Conservation (phyloP, 2,797 vertebrate species). For the Gymnoscopelus microlampas region DNA sequence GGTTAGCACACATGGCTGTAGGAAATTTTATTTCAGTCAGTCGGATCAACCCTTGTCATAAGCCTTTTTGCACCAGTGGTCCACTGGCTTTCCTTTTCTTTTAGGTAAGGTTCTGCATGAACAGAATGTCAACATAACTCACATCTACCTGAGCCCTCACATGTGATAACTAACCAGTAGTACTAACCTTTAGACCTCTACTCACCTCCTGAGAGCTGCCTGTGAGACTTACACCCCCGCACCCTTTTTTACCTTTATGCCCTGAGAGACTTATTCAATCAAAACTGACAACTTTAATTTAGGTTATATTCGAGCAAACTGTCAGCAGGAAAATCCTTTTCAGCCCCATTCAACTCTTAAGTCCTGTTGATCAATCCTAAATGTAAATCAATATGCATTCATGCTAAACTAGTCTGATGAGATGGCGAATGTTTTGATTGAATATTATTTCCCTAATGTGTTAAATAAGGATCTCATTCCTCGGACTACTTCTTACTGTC, state of each 20-base stretch:
- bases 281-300: conserved; percentile 1
- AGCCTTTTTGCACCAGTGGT: too few species aligned
- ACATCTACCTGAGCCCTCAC: background rate
- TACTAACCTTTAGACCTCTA: background rate
- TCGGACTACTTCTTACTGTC: background rate
- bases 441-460: background rate
- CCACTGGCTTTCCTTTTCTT: background rate
- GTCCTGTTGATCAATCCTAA: too few species aligned
- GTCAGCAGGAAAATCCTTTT: too few species aligned
- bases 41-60: too few species aligned
- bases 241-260: background rate
- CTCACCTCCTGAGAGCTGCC: conserved; percentile 8
- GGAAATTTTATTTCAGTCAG: too few species aligned
- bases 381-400: too few species aligned
- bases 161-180: conserved; percentile 15
- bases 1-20: too few species aligned
- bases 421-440: background rate
- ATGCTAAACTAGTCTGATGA: background rate
- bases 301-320: too few species aligned
- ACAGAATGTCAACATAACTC: background rate
- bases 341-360: too few species aligned
- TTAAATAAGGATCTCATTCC: background rate
- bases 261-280: conserved; percentile 4
- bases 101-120: conserved; percentile 5
- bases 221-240: conserved; percentile 5